Percentiles rank a stretch among this genome's conserved stretches.
These are phyloP conservation scores for Belgica antarctica DNA, from an alignment of 2,888 invertebrate species.

Conservation along the genomic window DNA sequence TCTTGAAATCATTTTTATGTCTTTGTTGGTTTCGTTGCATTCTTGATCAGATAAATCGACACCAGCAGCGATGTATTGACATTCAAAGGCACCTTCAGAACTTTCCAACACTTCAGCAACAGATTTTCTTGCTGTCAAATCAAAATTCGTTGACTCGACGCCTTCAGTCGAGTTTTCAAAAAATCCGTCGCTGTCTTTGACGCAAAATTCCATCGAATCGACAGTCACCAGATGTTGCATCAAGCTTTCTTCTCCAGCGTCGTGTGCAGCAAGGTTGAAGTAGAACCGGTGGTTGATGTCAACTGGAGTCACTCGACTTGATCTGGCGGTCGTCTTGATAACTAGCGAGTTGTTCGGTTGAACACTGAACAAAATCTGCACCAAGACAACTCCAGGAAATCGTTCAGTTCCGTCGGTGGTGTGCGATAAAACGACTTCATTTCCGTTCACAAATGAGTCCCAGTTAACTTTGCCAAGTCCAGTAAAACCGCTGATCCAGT, in stretches of 20 bases:
- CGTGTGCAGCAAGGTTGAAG: slow-evolving; percentile 25
- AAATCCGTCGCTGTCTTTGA: neutral
- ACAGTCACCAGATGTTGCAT: neutral
- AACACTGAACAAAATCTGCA: slow-evolving; percentile 26
- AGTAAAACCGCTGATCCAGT: slow-evolving; percentile 21
- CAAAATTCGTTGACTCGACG: neutral
- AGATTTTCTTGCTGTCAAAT: neutral
- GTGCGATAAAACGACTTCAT: slow-evolving; percentile 6
- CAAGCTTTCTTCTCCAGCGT: neutral
- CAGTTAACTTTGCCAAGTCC: slow-evolving; percentile 25
- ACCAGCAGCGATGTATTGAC: too few species aligned
- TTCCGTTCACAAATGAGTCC: slow-evolving; percentile 15
- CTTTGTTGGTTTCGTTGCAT: neutral
- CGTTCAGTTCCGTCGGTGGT: neutral
- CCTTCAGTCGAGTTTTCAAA: neutral
- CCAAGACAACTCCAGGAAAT: slow-evolving; percentile 26
- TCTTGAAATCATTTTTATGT: neutral
- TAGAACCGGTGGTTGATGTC: slow-evolving; percentile 7
- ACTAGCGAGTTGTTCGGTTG: neutral
- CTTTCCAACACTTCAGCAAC: neutral
- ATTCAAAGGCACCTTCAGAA: too few species aligned
- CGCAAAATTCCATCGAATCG: neutral
- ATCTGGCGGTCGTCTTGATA: slow-evolving; percentile 34
- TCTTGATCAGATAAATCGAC: neutral
- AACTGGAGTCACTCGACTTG: slow-evolving; percentile 21